These are phyloP conservation scores for Drosophila pachea DNA, from an alignment of 1,140 invertebrate species.

Conservation along the genomic window DNA sequence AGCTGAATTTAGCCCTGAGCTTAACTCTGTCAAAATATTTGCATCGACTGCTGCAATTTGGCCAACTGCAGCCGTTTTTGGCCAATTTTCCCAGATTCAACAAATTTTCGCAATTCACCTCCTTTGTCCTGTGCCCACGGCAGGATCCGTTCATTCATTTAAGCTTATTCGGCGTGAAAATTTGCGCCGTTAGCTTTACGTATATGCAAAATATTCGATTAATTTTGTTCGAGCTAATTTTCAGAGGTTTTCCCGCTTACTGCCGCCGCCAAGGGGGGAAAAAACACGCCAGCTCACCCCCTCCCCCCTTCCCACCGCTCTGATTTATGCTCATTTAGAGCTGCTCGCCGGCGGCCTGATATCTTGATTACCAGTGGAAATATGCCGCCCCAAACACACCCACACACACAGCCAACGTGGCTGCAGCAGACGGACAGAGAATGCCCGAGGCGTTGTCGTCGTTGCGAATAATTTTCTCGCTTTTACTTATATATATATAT, in stretches of 20 bases:
- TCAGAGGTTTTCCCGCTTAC: neutral
- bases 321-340: slow-evolving; percentile 53
- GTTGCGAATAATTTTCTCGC: slow-evolving; percentile 47
- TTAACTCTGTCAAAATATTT: slow-evolving; percentile 47
- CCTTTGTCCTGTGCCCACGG: neutral
- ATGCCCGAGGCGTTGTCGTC: slow-evolving; percentile 57
- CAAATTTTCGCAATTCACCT: neutral
- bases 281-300: neutral
- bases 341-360: slow-evolving; percentile 55
- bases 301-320: neutral
- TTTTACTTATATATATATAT: too few species aligned
- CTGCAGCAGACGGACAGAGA: slow-evolving; percentile 25
- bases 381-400: slow-evolving; percentile 34
- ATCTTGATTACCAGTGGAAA: slow-evolving; percentile 73
- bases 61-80: slow-evolving; percentile 39
- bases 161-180: slow-evolving; percentile 28
- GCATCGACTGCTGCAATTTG: slow-evolving; percentile 3
- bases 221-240: slow-evolving; percentile 67
- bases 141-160: slow-evolving; percentile 22
- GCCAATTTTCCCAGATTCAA: slow-evolving; percentile 18
- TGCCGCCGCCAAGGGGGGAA: neutral
- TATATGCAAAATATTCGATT: slow-evolving; percentile 56
- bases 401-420: neutral
- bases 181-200: slow-evolving; percentile 24
- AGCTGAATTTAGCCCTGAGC: slow-evolving; percentile 33